Conservation (phyloP, 2,113 vertebrate genomes). For the Rostratula benghalensis region DNA sequence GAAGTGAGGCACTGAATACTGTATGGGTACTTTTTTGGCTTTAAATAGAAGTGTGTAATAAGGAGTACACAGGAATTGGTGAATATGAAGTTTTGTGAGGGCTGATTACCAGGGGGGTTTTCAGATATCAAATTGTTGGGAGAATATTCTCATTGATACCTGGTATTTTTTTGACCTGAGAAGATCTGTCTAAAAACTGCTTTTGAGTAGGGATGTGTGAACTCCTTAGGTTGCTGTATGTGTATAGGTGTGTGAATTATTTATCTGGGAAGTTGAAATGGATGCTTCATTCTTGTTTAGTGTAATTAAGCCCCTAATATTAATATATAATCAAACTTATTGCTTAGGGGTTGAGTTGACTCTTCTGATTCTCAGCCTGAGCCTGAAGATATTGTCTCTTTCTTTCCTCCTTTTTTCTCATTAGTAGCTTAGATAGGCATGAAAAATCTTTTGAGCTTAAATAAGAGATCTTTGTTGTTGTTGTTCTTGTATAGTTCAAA, state of each 20-base stretch:
- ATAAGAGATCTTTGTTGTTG: conserved; percentile 62
- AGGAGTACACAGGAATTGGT: not conserved
- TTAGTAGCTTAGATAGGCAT: conserved; percentile 64
- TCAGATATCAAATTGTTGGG: not conserved
- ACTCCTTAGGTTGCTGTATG: not conserved
- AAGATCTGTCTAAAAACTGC: not conserved
- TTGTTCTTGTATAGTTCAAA: conserved; percentile 67
- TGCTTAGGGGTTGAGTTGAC: conserved; percentile 51
- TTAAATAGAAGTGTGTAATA: not conserved
- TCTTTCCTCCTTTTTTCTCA: conserved; percentile 44
- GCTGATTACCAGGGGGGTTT: not conserved
- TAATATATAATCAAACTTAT: conserved; percentile 65
- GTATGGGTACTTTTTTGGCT: not conserved
- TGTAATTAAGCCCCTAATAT: conserved; percentile 54
- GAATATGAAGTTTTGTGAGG: not conserved
- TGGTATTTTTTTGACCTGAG: not conserved
- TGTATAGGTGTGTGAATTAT: not conserved
- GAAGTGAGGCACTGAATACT: not conserved
- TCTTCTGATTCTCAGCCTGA: conserved; percentile 41
- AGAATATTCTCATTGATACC: not conserved
- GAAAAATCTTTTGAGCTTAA: conserved; percentile 63
- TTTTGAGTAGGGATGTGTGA: not conserved
- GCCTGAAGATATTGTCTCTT: conserved; percentile 35
- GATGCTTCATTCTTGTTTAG: conserved; percentile 38
- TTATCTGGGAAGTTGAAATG: conserved; percentile 39